Evolutionary conservation across 2,797 vertebrate genomes (phyloP).

Genomic region (Rhinatrema bivittatum): DNA sequence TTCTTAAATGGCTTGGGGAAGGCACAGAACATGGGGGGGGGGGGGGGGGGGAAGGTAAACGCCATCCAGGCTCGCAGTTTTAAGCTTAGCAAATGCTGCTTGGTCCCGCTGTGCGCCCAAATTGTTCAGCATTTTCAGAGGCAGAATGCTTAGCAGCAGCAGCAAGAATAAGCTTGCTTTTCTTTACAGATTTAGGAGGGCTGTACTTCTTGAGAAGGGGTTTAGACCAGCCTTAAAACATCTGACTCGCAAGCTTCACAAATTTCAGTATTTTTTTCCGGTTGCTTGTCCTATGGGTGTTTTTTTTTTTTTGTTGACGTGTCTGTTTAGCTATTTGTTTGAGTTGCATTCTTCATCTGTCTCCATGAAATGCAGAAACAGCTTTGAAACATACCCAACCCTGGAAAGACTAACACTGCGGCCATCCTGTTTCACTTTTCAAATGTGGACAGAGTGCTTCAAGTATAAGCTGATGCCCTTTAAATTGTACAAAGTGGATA

Average conservation of each 20-base stretch:
- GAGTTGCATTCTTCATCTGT: slow-evolving; percentile 50
- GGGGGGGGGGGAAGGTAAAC: slow-evolving; percentile 83
- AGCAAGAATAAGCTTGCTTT: slow-evolving; percentile 23
- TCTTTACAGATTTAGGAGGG: slow-evolving; percentile 28
- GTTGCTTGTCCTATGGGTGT: slow-evolving; percentile 53
- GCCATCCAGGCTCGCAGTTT: slow-evolving; percentile 58
- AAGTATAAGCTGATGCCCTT: slow-evolving; percentile 11
- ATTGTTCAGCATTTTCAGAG: slow-evolving; percentile 53
- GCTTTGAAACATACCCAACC: slow-evolving; percentile 33
- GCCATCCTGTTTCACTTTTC: slow-evolving; percentile 13
- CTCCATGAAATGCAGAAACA: slow-evolving; percentile 49
- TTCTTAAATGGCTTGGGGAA: slow-evolving; percentile 80
- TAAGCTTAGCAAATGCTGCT: slow-evolving; percentile 55
- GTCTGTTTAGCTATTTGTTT: slow-evolving; percentile 50
- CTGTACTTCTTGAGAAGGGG: slow-evolving; percentile 14
- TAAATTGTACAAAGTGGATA: neutral
- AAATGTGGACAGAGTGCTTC: slow-evolving; percentile 20
- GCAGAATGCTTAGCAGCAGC: slow-evolving; percentile 41
- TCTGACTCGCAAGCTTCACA: slow-evolving; percentile 37
- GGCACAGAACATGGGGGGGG: slow-evolving; percentile 64
- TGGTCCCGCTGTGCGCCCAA: slow-evolving; percentile 41
- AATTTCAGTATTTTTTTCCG: slow-evolving; percentile 39
- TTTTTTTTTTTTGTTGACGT: slow-evolving; percentile 33
- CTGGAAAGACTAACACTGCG: slow-evolving; percentile 34
- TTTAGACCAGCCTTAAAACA: slow-evolving; percentile 56